phyloP scores from a whole-genome alignment of 2,888 invertebrate species.

The Laothoe populi region DNA sequence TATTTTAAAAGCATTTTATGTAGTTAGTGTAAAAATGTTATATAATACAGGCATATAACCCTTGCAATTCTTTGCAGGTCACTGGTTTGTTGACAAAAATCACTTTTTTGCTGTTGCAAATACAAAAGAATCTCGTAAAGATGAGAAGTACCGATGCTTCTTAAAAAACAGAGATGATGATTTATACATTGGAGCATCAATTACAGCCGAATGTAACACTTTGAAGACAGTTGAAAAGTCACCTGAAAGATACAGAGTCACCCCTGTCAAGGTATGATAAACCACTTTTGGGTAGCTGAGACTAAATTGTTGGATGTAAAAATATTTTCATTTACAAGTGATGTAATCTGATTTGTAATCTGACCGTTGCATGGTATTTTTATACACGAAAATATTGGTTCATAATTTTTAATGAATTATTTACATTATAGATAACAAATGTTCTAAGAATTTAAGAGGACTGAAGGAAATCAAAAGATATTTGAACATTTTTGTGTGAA shows the following conservation, averaged over 20 bases:
- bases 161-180: conserved; percentile 97
- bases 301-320: too few species aligned
- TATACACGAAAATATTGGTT: too few species aligned
- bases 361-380: too few species aligned
- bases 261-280: conserved; percentile 87
- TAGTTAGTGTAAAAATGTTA: too few species aligned
- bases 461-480: too few species aligned
- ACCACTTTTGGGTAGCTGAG: neutral
- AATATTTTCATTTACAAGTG: too few species aligned
- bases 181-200: conserved; percentile 95
- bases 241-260: conserved; percentile 94
- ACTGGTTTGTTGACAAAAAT: conserved; percentile 98
- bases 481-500: conserved; percentile 14
- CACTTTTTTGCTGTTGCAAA: conserved; percentile 99
- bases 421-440: too few species aligned
- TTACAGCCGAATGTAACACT: conserved; percentile 96
- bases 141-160: conserved; percentile 97
- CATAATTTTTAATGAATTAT: too few species aligned
- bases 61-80: conserved; percentile 77
- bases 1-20: too few species aligned
- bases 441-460: too few species aligned
- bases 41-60: too few species aligned
- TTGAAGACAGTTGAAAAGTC: conserved; percentile 97
- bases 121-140: conserved; percentile 97
- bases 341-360: too few species aligned